Conservation (phyloP, 2,888 invertebrate genomes). For the Lithophane semibrunnea region DNA sequence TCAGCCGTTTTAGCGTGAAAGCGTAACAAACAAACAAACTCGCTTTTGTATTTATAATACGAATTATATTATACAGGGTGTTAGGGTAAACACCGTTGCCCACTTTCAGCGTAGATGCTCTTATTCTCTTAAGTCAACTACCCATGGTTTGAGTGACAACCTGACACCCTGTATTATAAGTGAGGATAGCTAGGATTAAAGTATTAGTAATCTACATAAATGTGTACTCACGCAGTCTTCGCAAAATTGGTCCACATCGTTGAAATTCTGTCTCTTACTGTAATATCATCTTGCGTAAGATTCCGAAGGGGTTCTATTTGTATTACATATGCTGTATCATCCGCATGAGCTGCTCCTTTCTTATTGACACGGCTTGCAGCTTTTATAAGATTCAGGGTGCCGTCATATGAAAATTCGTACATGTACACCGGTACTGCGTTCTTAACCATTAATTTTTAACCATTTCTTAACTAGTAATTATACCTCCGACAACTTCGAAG, state of each 20-base stretch:
- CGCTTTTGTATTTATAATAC: too few relatives aligned
- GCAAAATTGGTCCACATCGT: constrained; percentile 81
- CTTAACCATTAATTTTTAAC: constrained; percentile 53
- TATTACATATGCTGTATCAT: constrained; percentile 69
- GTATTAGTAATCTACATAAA: background rate
- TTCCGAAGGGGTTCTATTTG: constrained; percentile 33
- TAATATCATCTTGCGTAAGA: constrained; percentile 55
- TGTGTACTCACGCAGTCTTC: constrained; percentile 74
- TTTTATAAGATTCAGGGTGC: constrained; percentile 71
- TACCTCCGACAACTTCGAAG: constrained; percentile 73
- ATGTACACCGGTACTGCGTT: constrained; percentile 68
- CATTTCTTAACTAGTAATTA: constrained; percentile 64
- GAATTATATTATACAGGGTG: too few relatives aligned
- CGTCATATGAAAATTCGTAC: constrained; percentile 77
- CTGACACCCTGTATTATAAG: too few relatives aligned
- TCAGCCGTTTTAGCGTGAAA: too few relatives aligned
- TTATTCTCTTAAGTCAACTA: too few relatives aligned
- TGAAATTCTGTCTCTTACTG: constrained; percentile 68
- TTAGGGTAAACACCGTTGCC: too few relatives aligned
- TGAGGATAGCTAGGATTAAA: too few relatives aligned
- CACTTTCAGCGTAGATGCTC: too few relatives aligned
- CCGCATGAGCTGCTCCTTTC: constrained; percentile 74
- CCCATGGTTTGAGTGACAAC: too few relatives aligned
- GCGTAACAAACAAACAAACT: too few relatives aligned
- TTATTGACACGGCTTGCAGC: constrained; percentile 30